Percentiles rank a stretch among this genome's conserved stretches.
Evolutionary conservation across 64 coral and sea anemone species (phyloP).

Genomic region (Exaiptasia diaphana): DNA sequence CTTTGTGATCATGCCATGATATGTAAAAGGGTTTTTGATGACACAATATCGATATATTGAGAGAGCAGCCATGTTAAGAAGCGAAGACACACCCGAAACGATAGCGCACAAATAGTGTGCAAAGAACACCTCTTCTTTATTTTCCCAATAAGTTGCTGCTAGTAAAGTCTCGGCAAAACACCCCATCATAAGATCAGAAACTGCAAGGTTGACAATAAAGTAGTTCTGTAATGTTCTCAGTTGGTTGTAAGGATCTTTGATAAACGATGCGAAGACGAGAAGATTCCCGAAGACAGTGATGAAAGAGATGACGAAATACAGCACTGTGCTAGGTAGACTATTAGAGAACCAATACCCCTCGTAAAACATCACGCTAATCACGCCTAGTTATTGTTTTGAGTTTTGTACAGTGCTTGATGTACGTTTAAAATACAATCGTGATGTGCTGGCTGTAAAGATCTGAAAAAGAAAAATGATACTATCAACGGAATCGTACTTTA

Average conservation of each 20-base stretch:
- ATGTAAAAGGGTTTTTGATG: constrained; percentile 57
- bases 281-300: constrained; percentile 56
- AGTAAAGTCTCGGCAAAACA: constrained; percentile 49
- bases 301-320: constrained; percentile 53
- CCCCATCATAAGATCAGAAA: constrained; percentile 78
- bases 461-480: no score
- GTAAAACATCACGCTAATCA: no score
- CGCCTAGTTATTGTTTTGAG: no score
- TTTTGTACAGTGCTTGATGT: no score
- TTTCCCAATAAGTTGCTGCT: constrained; percentile 51
- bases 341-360: constrained; percentile 74
- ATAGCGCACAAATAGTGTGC: constrained; percentile 59
- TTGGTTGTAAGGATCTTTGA: constrained; percentile 52
- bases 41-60: constrained; percentile 68
- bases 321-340: constrained; percentile 35
- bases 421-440: no score
- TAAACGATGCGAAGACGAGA: constrained; percentile 53
- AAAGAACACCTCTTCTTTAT: constrained; percentile 26
- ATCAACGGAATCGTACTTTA: no score
- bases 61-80: constrained; percentile 63
- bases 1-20: constrained; percentile 54
- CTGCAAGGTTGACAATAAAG: constrained; percentile 67
- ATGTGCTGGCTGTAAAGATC: no score
- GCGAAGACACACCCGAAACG: constrained; percentile 44
- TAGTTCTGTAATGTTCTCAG: constrained; percentile 70